Conservation (phyloP, 2,113 vertebrate genomes). For the Australoheros scitulus region DNA sequence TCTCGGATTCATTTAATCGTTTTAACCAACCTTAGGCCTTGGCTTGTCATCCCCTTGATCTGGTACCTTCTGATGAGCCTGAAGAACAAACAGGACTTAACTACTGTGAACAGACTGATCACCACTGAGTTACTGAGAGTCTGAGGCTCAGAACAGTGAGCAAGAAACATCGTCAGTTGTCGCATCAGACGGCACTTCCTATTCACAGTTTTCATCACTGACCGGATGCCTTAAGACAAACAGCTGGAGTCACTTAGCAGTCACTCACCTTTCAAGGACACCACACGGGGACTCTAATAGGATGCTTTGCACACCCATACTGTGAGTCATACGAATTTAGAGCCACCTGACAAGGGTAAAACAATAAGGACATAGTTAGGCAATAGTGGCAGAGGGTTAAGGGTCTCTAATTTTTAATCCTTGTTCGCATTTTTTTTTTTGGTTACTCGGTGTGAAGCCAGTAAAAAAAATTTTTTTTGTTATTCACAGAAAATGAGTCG, state of each 20-base stretch:
- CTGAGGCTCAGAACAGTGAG: slow-evolving; percentile 63
- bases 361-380: neutral
- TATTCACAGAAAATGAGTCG: neutral
- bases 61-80: neutral
- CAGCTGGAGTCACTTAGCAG: accelerated
- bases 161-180: slow-evolving; percentile 87
- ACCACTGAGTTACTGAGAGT: neutral
- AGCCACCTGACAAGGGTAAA: neutral
- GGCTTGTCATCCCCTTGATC: neutral
- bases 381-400: no score
- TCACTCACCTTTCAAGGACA: slow-evolving; percentile 26
- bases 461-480: neutral
- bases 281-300: neutral
- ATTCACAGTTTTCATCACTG: slow-evolving; percentile 87
- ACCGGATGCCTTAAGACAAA: neutral
- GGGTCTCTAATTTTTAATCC: no score
- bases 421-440: neutral
- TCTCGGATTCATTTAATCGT: neutral
- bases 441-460: neutral
- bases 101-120: neutral
- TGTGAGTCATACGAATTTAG: neutral
- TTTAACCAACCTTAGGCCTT: neutral
- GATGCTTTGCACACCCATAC: neutral
- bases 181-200: slow-evolving; percentile 97
- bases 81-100: neutral